phyloP scores from a whole-genome alignment of 2,888 invertebrate genomes.

The Oxyscelio sp. region DNA sequence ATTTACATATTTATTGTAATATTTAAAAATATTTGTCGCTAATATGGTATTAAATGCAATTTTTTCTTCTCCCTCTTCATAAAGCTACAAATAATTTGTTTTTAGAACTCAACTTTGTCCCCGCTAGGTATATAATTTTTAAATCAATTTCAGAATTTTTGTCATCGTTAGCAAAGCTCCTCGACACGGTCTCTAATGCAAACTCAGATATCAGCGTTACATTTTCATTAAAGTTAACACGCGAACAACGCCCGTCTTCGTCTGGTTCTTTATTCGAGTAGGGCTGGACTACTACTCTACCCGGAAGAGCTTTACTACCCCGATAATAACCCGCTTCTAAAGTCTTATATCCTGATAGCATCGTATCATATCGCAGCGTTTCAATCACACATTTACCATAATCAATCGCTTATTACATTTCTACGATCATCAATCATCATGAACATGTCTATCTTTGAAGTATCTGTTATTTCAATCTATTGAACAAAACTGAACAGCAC shows the following conservation, averaged over 20 bases:
- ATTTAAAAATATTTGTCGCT: no score
- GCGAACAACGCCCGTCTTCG: slow-evolving; percentile 51
- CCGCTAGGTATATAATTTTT: slow-evolving; percentile 12
- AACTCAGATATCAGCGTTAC: slow-evolving; percentile 47
- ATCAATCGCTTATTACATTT: slow-evolving; percentile 44
- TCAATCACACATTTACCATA: slow-evolving; percentile 58
- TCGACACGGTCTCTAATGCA: slow-evolving; percentile 54
- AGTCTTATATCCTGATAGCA: slow-evolving; percentile 52
- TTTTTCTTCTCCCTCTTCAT: no score
- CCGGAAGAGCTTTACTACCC: slow-evolving; percentile 52
- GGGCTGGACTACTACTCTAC: slow-evolving; percentile 36
- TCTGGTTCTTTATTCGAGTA: slow-evolving; percentile 41
- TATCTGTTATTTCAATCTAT: not conserved
- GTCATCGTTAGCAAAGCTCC: slow-evolving; percentile 38
- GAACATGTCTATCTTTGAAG: slow-evolving; percentile 29
- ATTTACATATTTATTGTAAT: no score
- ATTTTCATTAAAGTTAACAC: slow-evolving; percentile 69
- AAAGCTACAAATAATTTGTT: no score
- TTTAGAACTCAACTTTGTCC: no score
- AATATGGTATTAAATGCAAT: no score
- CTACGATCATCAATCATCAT: slow-evolving; percentile 33
- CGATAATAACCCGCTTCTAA: slow-evolving; percentile 55
- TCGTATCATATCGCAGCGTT: slow-evolving; percentile 43
- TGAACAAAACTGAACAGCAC: not conserved
- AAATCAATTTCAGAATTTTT: slow-evolving; percentile 41